Evolutionary conservation across 2,113 vertebrate species (phyloP).

Genomic region (Podilymbus podiceps): DNA sequence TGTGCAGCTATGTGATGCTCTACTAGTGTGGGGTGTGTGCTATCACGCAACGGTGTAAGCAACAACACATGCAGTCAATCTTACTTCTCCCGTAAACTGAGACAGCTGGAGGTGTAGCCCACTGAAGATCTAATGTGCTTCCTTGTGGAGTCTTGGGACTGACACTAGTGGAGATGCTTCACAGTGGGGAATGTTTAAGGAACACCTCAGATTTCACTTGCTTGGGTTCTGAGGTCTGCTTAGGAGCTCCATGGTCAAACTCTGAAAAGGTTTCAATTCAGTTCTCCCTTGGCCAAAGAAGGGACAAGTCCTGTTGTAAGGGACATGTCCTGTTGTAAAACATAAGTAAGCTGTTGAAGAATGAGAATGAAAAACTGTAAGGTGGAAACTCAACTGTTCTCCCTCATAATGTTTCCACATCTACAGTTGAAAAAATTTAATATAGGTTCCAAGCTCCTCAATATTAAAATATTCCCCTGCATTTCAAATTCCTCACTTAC

Average conservation of each 20-base stretch:
- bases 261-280: background rate
- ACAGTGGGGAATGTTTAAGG: background rate
- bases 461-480: background rate
- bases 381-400: background rate
- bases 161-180: background rate
- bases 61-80: background rate
- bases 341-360: background rate
- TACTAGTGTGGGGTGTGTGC: background rate
- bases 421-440: background rate
- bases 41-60: background rate
- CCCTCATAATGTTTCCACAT: background rate
- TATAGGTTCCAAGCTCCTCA: background rate
- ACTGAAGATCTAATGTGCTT: background rate
- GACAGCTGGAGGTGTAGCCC: background rate
- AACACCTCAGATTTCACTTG: background rate
- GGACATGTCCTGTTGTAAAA: background rate
- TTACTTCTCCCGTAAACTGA: background rate
- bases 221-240: background rate
- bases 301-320: rapidly evolving
- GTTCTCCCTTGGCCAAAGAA: background rate
- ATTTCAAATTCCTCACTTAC: background rate
- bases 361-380: background rate
- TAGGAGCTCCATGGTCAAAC: background rate
- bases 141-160: background rate
- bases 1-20: background rate